phyloP scores from a whole-genome alignment of 2,888 invertebrate species.

The Meganola albula region DNA sequence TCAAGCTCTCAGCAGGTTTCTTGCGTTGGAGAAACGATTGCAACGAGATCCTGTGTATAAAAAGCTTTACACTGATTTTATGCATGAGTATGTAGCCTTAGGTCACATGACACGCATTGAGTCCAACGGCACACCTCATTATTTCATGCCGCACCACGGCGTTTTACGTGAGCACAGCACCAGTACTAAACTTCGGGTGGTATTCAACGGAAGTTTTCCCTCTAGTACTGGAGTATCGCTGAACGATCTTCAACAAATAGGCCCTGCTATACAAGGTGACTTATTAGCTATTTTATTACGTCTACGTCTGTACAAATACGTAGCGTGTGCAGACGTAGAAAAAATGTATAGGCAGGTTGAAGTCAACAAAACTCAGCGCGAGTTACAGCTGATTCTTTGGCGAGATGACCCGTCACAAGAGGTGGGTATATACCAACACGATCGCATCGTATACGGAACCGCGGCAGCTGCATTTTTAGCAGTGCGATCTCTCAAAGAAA shows the following conservation, averaged over 20 bases:
- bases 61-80: slow-evolving; percentile 12
- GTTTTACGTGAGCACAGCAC: background rate
- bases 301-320: background rate
- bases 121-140: background rate
- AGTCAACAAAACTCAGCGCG: background rate
- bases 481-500: too few relatives aligned
- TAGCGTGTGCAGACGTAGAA: background rate
- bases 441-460: too few relatives aligned
- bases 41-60: slow-evolving; percentile 5
- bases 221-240: background rate
- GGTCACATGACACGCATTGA: slow-evolving; percentile 1
- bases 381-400: background rate
- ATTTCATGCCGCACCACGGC: background rate
- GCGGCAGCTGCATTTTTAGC: too few relatives aligned
- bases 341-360: background rate
- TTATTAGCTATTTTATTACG: background rate
- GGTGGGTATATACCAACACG: too few relatives aligned
- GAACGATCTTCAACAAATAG: background rate
- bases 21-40: slow-evolving; percentile 8
- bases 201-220: background rate
- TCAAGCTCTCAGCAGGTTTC: slow-evolving; percentile 7
- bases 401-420: background rate
- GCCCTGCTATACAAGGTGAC: background rate
- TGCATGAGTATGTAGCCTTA: slow-evolving; percentile 6
- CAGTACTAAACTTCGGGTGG: background rate